Evolutionary conservation across 2,797 vertebrate species (phyloP), one percentile per base, ranked within the genome.

Genomic region (Poeciliopsis presidionis): DNA sequence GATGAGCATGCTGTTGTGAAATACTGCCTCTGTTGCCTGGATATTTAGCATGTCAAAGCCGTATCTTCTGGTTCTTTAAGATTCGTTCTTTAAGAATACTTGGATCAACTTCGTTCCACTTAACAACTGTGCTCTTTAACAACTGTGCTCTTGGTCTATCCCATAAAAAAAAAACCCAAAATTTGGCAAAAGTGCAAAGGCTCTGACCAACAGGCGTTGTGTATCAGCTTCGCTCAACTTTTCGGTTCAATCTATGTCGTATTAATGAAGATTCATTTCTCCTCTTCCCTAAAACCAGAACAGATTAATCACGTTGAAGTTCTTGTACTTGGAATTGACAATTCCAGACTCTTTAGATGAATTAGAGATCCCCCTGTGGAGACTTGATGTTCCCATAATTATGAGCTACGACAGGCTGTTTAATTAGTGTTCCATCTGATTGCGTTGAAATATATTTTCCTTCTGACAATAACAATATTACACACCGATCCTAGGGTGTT

Each of bases 291-390:
- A 13, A 77, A 81, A 61, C 43, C 25, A 39, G n/a, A 81, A n/a
- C 47, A 73, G 28, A 79, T 55, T 67, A 76, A 47, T 57, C 49
- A 71, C 4, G 0, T 22, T 12, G 1, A 36, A 79, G 65, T 69
- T 70, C 84, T 49, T 22, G 46, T 75, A 13, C 65, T 45, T 67
- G 28, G 45, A 80, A 84, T 2, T 39, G 69, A 73, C 49, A 51
- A 63, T 39, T 55, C 45, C 30, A 25, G 18, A 39, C 73, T 70
- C 63, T 51, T 14, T 45, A 47, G 25, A 59, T 18, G 47, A 81
- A 30, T n/a, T 46, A 36, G 30, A 45, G 18, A 71, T 59, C 51
- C 16, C 8, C n/a, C 36, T 41, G 36, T 12, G 39, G 18, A 46
- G 20, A 25, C 30, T 51, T 76, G 61, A 63, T 67, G 18, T 28